Evolutionary conservation across 1,140 invertebrate species (phyloP), one percentile per base, ranked within the genome.

Genomic region (Calephelis nemesis): DNA sequence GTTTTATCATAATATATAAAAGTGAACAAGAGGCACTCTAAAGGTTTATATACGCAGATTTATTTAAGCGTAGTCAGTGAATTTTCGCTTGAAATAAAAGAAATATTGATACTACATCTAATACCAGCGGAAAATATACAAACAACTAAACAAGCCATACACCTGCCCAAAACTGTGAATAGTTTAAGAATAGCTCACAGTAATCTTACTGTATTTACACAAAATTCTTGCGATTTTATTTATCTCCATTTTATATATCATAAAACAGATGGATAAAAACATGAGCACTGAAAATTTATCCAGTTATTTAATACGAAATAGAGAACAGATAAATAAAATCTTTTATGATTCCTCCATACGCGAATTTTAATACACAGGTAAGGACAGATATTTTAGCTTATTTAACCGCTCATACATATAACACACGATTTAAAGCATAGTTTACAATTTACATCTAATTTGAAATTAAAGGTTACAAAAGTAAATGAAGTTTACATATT

Each of bases 11-110:
- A 85, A 88, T 85, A 89, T 90, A 92, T 90, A 92, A 92, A 90
- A 88, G 88, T 91, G 89, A 92, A 90, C 83, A 91, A 91, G 87
- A 92, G 91, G 91, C 91, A 92, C 91, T 92, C 85, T 92, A 92
- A 90, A 92, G 88, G 89, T 92, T 90, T 84, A 87, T 72, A 87
- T 89, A 90, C 85, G 85, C 88, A 89, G 86, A 80, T 88, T 83
- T 78, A 83, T 82, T 78, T 88, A 91, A 91, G 89, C 89, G 84
- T 91, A 91, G 75, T 88, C 76, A 74, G 76, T 85, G 77, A 87
- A 87, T 88, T 79, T 82, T 81, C 74, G 78, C 86, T 71, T 85
- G 84, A 85, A 77, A 76, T 79, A 85, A 79, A 79, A 65, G 79
- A 73, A 82, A 79, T 83, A 85, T 74, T 75, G 77, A 78, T 71